Evolutionary conservation across 2,888 invertebrate genomes (phyloP), one percentile per base, ranked within the genome.

Genomic region (Drosophila cyrtoloma): DNA sequence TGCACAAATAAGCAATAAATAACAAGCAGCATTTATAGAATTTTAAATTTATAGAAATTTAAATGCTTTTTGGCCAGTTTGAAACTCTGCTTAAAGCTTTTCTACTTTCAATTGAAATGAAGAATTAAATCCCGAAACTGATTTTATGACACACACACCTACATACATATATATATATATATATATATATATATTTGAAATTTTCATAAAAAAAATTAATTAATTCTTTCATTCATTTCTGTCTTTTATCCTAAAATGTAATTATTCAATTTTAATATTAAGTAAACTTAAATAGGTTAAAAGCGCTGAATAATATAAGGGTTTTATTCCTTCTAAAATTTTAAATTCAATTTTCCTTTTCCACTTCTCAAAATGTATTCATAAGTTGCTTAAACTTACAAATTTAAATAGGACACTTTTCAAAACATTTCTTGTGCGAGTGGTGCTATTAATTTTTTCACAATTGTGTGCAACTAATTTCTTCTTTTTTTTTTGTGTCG

Each of bases 1-100:
- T 33, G 19, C 51, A 37, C 60, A 59, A 19, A 53, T 9, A 50
- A 19, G 6, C 47, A 42, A 42, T 42, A 42, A n/a, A 42, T 42
- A 5, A 5, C 10, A 5, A 47, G 9, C 26, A 9, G 26, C 1
- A 47, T 16, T 47, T 16, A 26, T 26, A 19, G 37, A 37, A 26
- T 47, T 26, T 19, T 10, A 5, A 26, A 26, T 47, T 26, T 2
- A 16, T 16, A 16, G 7, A 16, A 16, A 47, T 1, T 7, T 7
- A 6, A 12, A 44, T 42, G 14, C 3, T 14, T 14, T 14, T 44
- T 19, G 30, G 14, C 3, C 39, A 28, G 26, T 28, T 33, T 64
- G 22, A 12, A 65, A 19, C 65, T n/a, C 26, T 7, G 64, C 14
- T 44, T 47, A 12, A 55, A 32, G 14, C 22, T 16, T 26, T 47